Evolutionary conservation across 2,113 vertebrate species (phyloP).

Genomic region (Otis tarda): DNA sequence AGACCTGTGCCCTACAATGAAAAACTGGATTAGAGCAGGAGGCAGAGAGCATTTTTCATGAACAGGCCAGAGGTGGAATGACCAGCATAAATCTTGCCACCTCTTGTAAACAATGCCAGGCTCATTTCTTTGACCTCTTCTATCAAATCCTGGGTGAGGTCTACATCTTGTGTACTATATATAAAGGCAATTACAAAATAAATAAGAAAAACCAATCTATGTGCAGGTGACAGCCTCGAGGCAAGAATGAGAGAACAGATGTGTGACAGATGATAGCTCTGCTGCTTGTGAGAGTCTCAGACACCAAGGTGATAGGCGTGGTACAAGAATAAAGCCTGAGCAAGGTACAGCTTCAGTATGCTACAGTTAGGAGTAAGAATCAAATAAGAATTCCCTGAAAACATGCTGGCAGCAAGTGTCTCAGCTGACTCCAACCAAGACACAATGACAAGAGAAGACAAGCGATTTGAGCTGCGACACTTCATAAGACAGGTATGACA

Average conservation of each 20-base stretch:
- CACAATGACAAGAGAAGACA: slow-evolving; percentile 13
- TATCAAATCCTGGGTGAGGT: neutral
- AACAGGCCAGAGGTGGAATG: neutral
- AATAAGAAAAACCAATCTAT: neutral
- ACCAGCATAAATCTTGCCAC: neutral
- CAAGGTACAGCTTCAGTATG: neutral
- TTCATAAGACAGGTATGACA: neutral
- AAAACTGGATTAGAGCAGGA: neutral
- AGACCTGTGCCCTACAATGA: neutral
- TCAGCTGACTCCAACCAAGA: neutral
- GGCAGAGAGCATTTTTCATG: neutral
- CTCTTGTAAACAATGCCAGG: neutral
- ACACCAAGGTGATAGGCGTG: neutral
- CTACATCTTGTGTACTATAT: neutral
- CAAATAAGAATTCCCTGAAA: neutral
- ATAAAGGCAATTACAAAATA: neutral
- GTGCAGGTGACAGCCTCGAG: neutral
- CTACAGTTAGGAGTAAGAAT: neutral
- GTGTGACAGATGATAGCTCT: neutral
- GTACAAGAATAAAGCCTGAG: neutral
- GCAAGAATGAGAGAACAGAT: neutral
- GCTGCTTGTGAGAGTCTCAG: neutral
- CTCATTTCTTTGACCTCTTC: neutral
- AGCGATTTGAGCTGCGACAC: slow-evolving; percentile 32
- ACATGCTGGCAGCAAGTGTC: neutral